These are phyloP conservation scores for Ginglymostoma cirratum DNA, from an alignment of 2,113 vertebrate species.

Conservation along the genomic window DNA sequence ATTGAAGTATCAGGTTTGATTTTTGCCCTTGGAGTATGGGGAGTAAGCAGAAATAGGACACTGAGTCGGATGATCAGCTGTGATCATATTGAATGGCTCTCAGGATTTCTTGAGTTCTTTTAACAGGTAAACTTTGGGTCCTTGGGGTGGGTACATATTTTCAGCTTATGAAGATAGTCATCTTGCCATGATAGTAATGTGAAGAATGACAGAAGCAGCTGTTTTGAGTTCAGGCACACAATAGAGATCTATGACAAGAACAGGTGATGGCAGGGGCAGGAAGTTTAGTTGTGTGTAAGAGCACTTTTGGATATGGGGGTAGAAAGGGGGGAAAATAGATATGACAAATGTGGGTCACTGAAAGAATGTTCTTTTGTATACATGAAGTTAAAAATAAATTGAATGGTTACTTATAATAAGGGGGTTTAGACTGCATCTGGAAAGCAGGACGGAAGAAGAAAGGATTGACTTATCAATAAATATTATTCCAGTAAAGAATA, in stretches of 20 bases:
- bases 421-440: background rate
- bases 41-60: too few species aligned
- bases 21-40: too few species aligned
- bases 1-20: too few species aligned
- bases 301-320: too few species aligned
- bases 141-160: background rate
- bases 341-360: background rate
- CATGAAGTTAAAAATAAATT: background rate
- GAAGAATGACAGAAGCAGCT: background rate
- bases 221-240: background rate
- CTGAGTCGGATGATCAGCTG: too few species aligned
- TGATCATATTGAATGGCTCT: background rate
- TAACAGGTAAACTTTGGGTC: background rate
- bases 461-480: background rate
- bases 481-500: background rate
- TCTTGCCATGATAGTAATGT: background rate
- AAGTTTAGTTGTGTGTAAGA: too few species aligned
- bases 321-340: background rate
- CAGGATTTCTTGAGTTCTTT: background rate
- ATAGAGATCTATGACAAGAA: too few species aligned
- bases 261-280: too few species aligned
- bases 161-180: background rate
- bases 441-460: background rate
- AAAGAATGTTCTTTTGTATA: background rate
- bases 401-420: background rate